These are phyloP conservation scores for Gryllus bimaculatus DNA, from an alignment of 1,140 invertebrate genomes.

Conservation along the genomic window DNA sequence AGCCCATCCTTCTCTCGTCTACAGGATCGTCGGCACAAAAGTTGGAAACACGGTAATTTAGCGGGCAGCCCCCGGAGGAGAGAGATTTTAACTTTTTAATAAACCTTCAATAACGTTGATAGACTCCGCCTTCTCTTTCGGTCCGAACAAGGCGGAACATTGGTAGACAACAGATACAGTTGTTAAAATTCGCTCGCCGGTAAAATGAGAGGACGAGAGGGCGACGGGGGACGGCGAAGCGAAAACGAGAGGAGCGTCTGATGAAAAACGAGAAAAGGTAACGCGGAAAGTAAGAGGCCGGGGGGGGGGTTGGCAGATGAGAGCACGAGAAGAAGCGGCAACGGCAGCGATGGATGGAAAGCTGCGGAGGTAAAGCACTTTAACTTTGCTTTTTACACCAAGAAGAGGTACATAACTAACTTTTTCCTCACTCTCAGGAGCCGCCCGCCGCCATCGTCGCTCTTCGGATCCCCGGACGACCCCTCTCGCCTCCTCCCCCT, in stretches of 20 bases:
- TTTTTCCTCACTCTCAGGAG: neutral
- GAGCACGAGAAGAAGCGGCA: neutral
- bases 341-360: neutral
- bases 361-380: neutral
- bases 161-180: neutral
- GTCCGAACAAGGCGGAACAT: neutral
- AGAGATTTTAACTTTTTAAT: constrained; percentile 6
- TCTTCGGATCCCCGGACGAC: neutral
- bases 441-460: too few species aligned
- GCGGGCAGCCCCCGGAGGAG: too few species aligned
- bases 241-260: neutral
- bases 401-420: neutral
- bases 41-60: neutral
- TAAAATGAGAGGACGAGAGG: neutral
- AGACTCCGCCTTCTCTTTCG: neutral
- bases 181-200: neutral
- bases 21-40: neutral
- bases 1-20: neutral
- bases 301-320: neutral
- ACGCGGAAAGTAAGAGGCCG: neutral
- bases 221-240: neutral
- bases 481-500: neutral
- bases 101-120: constrained; percentile 5
- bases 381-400: constrained; percentile 5
- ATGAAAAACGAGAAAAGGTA: neutral